A percentile compares a stretch with the other conserved stretches of the same genome.
phyloP scores from a whole-genome alignment of 2,797 vertebrate species.

The Tadarida brasiliensis region DNA sequence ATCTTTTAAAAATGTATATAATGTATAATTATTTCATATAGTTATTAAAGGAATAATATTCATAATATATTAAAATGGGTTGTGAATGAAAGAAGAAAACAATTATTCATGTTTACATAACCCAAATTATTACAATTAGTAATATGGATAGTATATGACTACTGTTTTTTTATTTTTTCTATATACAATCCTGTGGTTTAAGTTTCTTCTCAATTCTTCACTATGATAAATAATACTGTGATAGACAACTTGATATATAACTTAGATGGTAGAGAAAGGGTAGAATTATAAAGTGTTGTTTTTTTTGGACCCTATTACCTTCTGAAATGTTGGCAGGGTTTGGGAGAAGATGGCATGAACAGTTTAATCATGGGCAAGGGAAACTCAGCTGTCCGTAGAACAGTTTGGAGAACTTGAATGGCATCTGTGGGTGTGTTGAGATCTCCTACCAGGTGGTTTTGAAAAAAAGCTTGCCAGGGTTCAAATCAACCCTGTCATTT shows the following conservation, averaged over 20 bases:
- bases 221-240: background rate
- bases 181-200: background rate
- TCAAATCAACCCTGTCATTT: constrained; percentile 72
- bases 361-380: constrained; percentile 57
- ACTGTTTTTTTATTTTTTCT: background rate
- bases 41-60: constrained; percentile 14
- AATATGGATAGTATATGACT: background rate
- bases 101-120: background rate
- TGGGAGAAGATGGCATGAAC: background rate
- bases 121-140: constrained; percentile 17
- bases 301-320: background rate
- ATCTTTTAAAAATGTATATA: background rate
- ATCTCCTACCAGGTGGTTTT: constrained; percentile 68
- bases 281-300: background rate
- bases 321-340: constrained; percentile 8
- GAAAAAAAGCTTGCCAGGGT: constrained; percentile 65
- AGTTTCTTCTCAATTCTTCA: background rate
- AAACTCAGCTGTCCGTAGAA: constrained; percentile 61
- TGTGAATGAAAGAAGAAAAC: background rate
- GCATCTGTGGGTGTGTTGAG: constrained; percentile 59
- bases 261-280: constrained; percentile 38
- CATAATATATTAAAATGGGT: background rate
- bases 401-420: constrained; percentile 59
- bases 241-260: background rate
- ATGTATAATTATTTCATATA: background rate